A percentile compares a stretch with the other conserved stretches of the same genome.
phyloP scores from a whole-genome alignment of 2,888 invertebrate species.

The Drosophila affinis region DNA sequence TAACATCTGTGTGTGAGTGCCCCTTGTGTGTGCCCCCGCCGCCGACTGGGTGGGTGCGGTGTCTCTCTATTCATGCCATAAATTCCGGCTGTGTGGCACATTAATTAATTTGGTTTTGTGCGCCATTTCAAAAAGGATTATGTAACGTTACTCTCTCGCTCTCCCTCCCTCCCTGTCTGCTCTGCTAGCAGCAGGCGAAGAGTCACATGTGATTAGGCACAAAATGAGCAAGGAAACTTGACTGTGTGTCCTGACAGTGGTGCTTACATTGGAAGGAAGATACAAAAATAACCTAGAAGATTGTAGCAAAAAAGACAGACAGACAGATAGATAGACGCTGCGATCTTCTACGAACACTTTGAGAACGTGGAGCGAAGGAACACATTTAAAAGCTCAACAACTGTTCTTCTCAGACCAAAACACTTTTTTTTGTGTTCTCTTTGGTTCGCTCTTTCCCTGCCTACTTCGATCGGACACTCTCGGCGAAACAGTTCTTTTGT shows the following conservation, averaged over 20 bases:
- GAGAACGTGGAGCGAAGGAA: no score
- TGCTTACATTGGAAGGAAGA: not conserved
- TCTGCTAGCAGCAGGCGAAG: not conserved
- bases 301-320: no score
- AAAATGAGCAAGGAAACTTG: not conserved
- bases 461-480: no score
- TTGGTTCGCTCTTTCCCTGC: no score
- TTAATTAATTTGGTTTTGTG: constrained; percentile 82
- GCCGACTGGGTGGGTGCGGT: constrained; percentile 13
- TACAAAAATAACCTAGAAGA: no score
- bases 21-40: not conserved
- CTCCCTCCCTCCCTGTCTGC: not conserved
- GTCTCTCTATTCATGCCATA: constrained; percentile 76
- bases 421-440: no score
- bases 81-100: constrained; percentile 82
- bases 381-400: no score
- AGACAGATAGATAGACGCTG: no score
- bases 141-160: constrained; percentile 68
- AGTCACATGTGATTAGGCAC: constrained; percentile 14
- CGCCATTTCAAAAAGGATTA: constrained; percentile 81
- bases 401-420: no score
- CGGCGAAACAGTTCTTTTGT: no score
- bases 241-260: not conserved
- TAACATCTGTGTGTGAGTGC: constrained; percentile 62
- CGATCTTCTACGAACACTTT: no score